These are phyloP conservation scores for Torymus aiolomorphi DNA, from an alignment of 2,888 invertebrate genomes.

Conservation along the genomic window DNA sequence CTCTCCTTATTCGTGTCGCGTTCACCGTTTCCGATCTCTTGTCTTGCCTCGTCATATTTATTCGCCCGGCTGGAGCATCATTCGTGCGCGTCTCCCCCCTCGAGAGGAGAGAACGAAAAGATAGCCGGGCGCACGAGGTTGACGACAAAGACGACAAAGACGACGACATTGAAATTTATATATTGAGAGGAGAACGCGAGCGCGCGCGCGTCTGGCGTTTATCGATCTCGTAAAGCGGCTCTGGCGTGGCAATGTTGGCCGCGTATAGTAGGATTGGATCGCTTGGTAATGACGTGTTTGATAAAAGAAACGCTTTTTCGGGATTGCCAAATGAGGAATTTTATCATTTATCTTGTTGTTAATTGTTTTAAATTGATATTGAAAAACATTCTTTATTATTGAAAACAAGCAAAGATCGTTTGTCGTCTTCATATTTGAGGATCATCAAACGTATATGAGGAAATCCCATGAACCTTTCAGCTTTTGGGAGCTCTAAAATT, in stretches of 20 bases:
- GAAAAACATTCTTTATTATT: too few species aligned
- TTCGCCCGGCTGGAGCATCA: background rate
- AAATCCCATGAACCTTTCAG: too few species aligned
- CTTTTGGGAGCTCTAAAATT: too few species aligned
- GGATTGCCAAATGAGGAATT: too few species aligned
- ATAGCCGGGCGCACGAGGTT: conserved; percentile 17
- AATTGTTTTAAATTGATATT: too few species aligned
- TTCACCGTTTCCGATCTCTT: background rate
- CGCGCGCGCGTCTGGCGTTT: conserved; percentile 36
- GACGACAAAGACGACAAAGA: background rate
- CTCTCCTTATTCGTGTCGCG: too few species aligned
- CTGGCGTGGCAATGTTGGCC: conserved; percentile 21
- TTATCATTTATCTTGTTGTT: too few species aligned
- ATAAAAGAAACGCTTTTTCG: too few species aligned
- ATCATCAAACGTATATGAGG: too few species aligned
- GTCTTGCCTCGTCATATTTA: conserved; percentile 41
- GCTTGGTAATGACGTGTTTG: too few species aligned
- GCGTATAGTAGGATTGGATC: background rate
- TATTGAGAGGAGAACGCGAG: conserved; percentile 52
- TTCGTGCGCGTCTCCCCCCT: background rate
- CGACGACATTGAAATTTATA: conserved; percentile 59
- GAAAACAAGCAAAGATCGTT: too few species aligned
- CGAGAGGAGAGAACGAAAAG: background rate
- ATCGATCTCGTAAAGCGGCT: conserved; percentile 30
- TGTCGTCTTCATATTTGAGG: too few species aligned